Evolutionary conservation across 2,797 vertebrate species (phyloP).

Genomic region (Notolepis coatsorum): DNA sequence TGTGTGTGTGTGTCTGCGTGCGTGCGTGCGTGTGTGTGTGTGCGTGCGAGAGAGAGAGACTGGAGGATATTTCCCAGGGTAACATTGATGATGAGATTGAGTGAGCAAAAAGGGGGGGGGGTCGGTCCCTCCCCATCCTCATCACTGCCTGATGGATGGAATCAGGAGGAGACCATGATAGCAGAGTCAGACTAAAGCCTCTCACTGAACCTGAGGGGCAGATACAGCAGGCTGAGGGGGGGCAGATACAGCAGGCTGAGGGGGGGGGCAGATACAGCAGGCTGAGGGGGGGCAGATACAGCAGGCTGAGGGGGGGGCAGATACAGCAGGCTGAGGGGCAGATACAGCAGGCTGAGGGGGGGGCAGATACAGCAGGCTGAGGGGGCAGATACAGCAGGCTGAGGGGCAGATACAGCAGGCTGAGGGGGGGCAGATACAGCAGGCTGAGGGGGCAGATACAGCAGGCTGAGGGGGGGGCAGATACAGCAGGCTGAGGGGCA

Average conservation of each 20-base stretch:
- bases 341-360: not conserved
- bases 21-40: not conserved
- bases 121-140: not conserved
- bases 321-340: not conserved
- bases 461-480: constrained; percentile 9
- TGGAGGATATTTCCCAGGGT: not conserved
- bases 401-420: no score
- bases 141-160: constrained; percentile 1
- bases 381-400: no score
- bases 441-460: no score
- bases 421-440: no score
- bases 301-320: constrained; percentile 9
- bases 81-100: constrained; percentile 10
- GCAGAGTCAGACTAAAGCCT: not conserved
- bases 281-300: no score
- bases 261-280: constrained; percentile 2
- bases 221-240: no score
- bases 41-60: not conserved
- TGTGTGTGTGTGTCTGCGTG: not conserved
- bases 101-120: not conserved
- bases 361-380: no score
- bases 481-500: not conserved
- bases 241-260: no score
- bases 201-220: not conserved
- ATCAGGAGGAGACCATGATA: not conserved